Base-by-base conservation (phyloP, 2,888 invertebrate species). In the Selenia dentaria region DNA sequence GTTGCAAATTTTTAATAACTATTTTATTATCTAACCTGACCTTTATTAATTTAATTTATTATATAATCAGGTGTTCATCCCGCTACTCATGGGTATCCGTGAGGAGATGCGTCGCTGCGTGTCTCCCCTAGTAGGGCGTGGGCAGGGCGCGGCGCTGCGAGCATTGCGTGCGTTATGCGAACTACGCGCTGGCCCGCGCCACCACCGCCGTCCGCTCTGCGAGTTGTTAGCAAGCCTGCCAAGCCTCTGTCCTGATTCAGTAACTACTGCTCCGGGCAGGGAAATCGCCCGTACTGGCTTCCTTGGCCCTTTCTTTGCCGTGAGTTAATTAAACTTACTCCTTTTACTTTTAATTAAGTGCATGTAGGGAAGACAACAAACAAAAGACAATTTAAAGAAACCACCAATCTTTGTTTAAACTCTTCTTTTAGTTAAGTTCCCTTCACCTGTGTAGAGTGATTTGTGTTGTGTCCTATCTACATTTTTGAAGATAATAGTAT, bases 281-380 rank as follows among this genome's bases (percentile, higher is more conserved):
- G 99, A 99, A 83, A 92, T 98, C 44, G 94, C 96, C 0, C 92
- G 95, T 37, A 94, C 95, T 32, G 96, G 97, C 43, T 97, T 94
- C 73, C 92, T 99, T 4, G 98, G 98, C 9, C 97, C 98, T 0
- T 98, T 99, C 83, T 92, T 99, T 55, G 94, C 95, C 6, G 94
- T 98, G 0, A 76, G 79, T 74, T n/a, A n/a, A n/a, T n/a, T n/a
- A n/a, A n/a, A n/a, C n/a, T n/a, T n/a, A n/a, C n/a, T n/a, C n/a
- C n/a, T n/a, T n/a, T n/a, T n/a, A n/a, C n/a, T n/a, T n/a, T n/a
- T n/a, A n/a, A n/a, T n/a, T n/a, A n/a, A n/a, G n/a, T n/a, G n/a
- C n/a, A n/a, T n/a, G n/a, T n/a, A n/a, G n/a, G n/a, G n/a, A n/a
- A n/a, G n/a, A n/a, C n/a, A n/a, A n/a, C n/a, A n/a, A n/a, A n/a